A percentile compares a stretch with the other conserved stretches of the same genome.
These are phyloP conservation scores for Galeopsomyia nigrocyanea DNA, from an alignment of 2,888 invertebrate species.

Conservation along the genomic window DNA sequence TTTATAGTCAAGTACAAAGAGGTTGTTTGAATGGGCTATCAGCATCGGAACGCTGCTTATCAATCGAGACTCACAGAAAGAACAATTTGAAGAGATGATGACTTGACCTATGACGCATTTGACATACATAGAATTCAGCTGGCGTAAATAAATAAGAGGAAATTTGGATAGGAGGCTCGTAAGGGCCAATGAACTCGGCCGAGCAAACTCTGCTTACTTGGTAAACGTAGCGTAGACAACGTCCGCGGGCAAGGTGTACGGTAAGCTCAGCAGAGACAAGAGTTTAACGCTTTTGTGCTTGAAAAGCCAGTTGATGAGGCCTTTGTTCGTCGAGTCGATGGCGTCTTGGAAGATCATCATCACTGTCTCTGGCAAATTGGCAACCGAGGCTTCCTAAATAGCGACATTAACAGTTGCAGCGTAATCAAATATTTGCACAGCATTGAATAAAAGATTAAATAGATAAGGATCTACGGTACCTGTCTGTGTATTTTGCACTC, in stretches of 20 bases:
- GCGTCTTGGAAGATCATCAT: slow-evolving; percentile 93
- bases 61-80: slow-evolving; percentile 26
- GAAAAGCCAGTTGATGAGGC: slow-evolving; percentile 91
- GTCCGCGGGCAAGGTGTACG: slow-evolving; percentile 90
- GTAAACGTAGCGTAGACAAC: slow-evolving; percentile 87
- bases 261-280: slow-evolving; percentile 84
- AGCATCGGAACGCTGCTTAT: too few relatives aligned
- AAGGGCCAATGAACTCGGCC: slow-evolving; percentile 7
- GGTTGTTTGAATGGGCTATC: too few relatives aligned
- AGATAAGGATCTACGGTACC: slow-evolving; percentile 68
- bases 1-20: too few relatives aligned
- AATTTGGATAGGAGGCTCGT: neutral
- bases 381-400: slow-evolving; percentile 84
- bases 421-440: too few relatives aligned
- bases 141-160: slow-evolving; percentile 1
- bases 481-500: slow-evolving; percentile 91
- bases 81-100: slow-evolving; percentile 38
- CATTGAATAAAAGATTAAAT: too few relatives aligned
- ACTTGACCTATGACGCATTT: slow-evolving; percentile 49
- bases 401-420: neutral
- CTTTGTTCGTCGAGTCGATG: slow-evolving; percentile 92
- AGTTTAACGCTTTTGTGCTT: slow-evolving; percentile 85
- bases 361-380: slow-evolving; percentile 91
- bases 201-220: slow-evolving; percentile 79
- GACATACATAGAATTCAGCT: slow-evolving; percentile 36